phyloP scores from a whole-genome alignment of 2,888 invertebrate species.

The Cheilosia scutellata region DNA sequence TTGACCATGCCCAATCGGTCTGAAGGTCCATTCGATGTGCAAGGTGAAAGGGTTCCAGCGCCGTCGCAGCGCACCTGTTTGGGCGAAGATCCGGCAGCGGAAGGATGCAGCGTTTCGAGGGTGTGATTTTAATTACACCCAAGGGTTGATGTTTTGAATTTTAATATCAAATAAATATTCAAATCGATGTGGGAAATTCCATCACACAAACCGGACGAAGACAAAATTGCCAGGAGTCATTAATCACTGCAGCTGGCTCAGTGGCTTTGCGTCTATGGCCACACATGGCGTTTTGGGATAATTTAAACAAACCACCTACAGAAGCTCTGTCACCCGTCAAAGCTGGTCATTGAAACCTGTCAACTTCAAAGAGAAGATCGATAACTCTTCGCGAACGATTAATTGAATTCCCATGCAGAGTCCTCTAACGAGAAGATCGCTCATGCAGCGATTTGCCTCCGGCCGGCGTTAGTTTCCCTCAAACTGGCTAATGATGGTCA shows the following conservation, averaged over 20 bases:
- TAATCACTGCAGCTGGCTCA: slow-evolving; percentile 53
- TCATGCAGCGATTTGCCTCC: slow-evolving; percentile 62
- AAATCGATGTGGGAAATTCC: slow-evolving; percentile 25
- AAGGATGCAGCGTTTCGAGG: slow-evolving; percentile 46
- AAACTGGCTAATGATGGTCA: slow-evolving; percentile 71
- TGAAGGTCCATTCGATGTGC: slow-evolving; percentile 26
- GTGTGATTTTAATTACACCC: slow-evolving; percentile 64
- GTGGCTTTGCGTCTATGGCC: slow-evolving; percentile 28
- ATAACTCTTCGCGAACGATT: slow-evolving; percentile 65
- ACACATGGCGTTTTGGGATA: slow-evolving; percentile 64
- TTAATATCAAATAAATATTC: slow-evolving; percentile 48
- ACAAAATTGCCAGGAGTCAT: slow-evolving; percentile 25
- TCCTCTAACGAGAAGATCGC: slow-evolving; percentile 68
- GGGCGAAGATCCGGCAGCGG: slow-evolving; percentile 31
- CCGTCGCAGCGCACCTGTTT: slow-evolving; percentile 54
- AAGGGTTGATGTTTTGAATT: slow-evolving; percentile 18
- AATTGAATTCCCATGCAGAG: slow-evolving; percentile 66
- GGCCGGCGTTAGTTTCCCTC: slow-evolving; percentile 65
- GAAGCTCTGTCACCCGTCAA: slow-evolving; percentile 72
- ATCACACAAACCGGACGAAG: slow-evolving; percentile 14
- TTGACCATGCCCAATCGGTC: slow-evolving; percentile 64
- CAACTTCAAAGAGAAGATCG: slow-evolving; percentile 59
- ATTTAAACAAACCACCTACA: slow-evolving; percentile 68
- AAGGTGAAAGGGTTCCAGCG: slow-evolving; percentile 62
- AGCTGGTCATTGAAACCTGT: slow-evolving; percentile 62